phyloP scores from a whole-genome alignment of 37 sponge, comb jelly and placozoan species.

The Aphrocallistes beatrix region DNA sequence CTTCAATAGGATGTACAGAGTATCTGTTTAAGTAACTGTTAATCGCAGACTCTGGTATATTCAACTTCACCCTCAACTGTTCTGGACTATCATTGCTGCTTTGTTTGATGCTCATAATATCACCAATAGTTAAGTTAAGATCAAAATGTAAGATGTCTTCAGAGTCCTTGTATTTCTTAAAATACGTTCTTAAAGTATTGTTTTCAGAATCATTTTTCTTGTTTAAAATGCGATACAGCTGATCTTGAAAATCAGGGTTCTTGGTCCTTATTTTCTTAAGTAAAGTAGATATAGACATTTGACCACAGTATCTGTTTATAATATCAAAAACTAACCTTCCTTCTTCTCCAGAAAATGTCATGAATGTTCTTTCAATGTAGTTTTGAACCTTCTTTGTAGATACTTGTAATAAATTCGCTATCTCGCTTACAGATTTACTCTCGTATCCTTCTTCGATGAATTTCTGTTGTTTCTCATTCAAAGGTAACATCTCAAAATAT shows the following conservation, averaged over 20 bases:
- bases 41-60: neutral
- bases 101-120: neutral
- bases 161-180: neutral
- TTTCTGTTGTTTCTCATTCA: neutral
- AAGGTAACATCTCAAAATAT: neutral
- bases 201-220: neutral
- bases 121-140: neutral
- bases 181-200: neutral
- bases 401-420: neutral
- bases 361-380: neutral
- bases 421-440: neutral
- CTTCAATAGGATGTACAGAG: neutral
- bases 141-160: neutral
- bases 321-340: neutral
- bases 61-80: neutral
- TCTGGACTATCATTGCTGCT: neutral
- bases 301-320: neutral
- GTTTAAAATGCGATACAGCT: neutral
- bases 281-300: neutral
- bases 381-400: neutral
- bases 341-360: neutral
- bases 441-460: neutral
- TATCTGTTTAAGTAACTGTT: neutral
- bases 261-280: neutral
- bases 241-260: neutral